Conservation (phyloP, 1,140 invertebrate species). For the Centruroides sculpturatus region DNA sequence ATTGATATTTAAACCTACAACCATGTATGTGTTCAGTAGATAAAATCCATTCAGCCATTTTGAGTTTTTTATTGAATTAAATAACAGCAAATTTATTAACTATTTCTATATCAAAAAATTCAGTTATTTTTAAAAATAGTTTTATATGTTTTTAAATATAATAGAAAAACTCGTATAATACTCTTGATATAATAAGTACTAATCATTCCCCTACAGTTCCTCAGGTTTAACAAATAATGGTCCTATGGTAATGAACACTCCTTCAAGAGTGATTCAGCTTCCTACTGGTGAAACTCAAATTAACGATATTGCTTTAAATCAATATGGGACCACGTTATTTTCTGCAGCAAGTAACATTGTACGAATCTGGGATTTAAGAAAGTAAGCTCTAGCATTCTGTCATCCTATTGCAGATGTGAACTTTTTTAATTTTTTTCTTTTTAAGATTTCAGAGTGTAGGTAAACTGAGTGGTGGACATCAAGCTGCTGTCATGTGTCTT, state of each 20-base stretch:
- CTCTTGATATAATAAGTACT: too few relatives aligned
- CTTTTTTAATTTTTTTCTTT: too few relatives aligned
- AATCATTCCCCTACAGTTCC: conserved; percentile 38
- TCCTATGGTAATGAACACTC: conserved; percentile 32
- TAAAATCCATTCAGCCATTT: too few relatives aligned
- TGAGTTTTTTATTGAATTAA: too few relatives aligned
- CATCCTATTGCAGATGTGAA: too few relatives aligned
- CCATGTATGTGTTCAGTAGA: too few relatives aligned
- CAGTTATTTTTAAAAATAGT: too few relatives aligned
- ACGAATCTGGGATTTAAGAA: conserved; percentile 68
- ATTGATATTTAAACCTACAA: too few relatives aligned
- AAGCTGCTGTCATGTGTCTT: conserved; percentile 72
- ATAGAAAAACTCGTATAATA: too few relatives aligned
- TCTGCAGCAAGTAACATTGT: conserved; percentile 63
- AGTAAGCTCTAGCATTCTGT: conserved; percentile 31
- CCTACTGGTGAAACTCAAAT: conserved; percentile 47
- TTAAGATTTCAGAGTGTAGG: conserved; percentile 48
- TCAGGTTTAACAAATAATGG: conserved; percentile 44
- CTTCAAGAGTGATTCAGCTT: conserved; percentile 37
- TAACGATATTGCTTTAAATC: conserved; percentile 48
- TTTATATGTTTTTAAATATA: too few relatives aligned
- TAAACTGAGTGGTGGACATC: conserved; percentile 63
- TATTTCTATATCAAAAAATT: too few relatives aligned
- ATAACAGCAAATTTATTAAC: too few relatives aligned
- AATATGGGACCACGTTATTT: conserved; percentile 45